phyloP scores from a whole-genome alignment of 2,888 invertebrate species.

The Syrphus vitripennis region DNA sequence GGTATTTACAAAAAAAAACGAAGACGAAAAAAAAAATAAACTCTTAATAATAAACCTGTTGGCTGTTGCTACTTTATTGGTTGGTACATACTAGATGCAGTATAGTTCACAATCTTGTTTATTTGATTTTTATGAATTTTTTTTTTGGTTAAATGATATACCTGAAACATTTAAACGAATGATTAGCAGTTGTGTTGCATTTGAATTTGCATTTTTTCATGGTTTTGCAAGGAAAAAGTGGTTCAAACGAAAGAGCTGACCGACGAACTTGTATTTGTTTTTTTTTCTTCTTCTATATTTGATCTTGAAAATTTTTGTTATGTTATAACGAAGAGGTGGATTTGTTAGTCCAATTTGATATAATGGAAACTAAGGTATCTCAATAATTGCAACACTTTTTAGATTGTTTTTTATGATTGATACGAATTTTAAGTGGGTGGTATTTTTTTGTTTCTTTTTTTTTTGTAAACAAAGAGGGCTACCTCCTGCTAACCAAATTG shows the following conservation, averaged over 20 bases:
- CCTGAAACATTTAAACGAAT: conserved; percentile 12
- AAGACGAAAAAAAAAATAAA: background rate
- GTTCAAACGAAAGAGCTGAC: conserved; percentile 23
- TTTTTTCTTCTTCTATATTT: background rate
- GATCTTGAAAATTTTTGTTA: background rate
- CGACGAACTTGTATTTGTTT: conserved; percentile 44
- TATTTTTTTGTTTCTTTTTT: no score
- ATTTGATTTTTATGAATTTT: conserved; percentile 10
- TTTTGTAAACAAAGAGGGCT: background rate
- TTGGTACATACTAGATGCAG: background rate
- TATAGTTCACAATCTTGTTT: conserved; percentile 39
- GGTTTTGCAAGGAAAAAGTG: conserved; percentile 10
- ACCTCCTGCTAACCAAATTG: no score
- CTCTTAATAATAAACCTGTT: conserved; percentile 41
- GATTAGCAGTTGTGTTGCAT: conserved; percentile 48
- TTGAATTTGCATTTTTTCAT: conserved; percentile 23
- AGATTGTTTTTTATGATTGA: background rate
- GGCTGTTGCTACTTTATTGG: conserved; percentile 1
- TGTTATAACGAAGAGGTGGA: background rate
- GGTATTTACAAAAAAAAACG: background rate
- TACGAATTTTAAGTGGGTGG: background rate
- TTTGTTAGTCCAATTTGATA: background rate
- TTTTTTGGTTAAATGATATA: conserved; percentile 23
- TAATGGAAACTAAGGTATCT: background rate
- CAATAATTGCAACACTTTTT: background rate